Evolutionary conservation across 2,797 vertebrate genomes (phyloP), one percentile per base, ranked within the genome.

Genomic region (Eidolon dupreanum): DNA sequence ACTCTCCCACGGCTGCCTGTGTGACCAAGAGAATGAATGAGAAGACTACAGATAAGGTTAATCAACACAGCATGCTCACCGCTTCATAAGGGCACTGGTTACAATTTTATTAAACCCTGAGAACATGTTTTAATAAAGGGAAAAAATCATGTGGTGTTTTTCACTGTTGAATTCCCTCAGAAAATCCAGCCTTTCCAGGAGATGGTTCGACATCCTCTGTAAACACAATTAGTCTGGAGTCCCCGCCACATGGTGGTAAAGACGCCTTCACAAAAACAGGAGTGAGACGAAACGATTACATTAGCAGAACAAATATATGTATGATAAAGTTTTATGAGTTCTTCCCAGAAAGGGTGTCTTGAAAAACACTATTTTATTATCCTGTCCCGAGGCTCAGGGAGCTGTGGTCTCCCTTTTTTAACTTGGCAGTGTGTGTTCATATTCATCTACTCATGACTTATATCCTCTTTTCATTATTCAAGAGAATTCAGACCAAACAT

Each of bases 41-140:
- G 88, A 83, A 96, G 93, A 66, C 94, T 3, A 15, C 89, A 97
- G 98, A 98, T 98, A 98, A 98, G 96, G 90, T 93, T 97, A 97
- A 97, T 98, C 97, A 97, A 90, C 88, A 92, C 73, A 55, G 71
- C 71, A 70, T 74, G 95, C 94, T 96, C 88, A 71, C 87, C 83
- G 96, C 97, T 94, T 96, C 95, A 33, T 9, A 75, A 93, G 78
- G 93, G 97, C 95, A 61, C 93, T 92, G 75, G 81, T 71, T 86
- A 88, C 78, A 79, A 95, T 95, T 95, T 90, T 70, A 96, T 89
- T 96, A 95, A 97, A 83, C 82, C 68, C 61, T 43, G 77, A 94
- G 86, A 93, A 89, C 93, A 90, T 38, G 38, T 85, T 87, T 87
- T 84, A 94, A 97, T 93, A 94, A 96, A 93, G 85, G 46, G 16